Conservation (phyloP, 2,797 vertebrate genomes). For the Micropoecilia bifurca region DNA sequence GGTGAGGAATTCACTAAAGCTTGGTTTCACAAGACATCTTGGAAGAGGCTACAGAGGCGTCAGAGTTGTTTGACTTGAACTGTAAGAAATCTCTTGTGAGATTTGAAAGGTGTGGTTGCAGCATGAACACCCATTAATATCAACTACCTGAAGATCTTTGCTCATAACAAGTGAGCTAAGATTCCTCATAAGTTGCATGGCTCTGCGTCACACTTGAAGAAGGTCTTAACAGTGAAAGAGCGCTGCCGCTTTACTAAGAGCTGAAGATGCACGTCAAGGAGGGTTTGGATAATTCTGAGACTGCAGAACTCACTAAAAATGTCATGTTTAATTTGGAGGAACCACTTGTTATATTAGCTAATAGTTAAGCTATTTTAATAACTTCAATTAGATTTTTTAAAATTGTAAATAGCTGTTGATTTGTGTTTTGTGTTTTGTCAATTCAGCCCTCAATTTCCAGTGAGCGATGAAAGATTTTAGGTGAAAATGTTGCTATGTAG, state of each 20-base stretch:
- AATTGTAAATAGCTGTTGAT: neutral
- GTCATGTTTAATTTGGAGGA: neutral
- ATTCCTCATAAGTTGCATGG: neutral
- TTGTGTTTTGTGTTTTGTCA: neutral
- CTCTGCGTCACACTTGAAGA: neutral
- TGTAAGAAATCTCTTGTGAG: neutral
- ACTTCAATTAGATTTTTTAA: neutral
- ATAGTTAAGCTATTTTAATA: neutral
- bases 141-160: neutral
- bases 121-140: neutral
- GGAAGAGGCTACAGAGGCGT: neutral
- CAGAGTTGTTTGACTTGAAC: neutral
- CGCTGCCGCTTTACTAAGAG: neutral
- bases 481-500: neutral
- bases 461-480: neutral
- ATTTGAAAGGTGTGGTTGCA: neutral
- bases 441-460: neutral
- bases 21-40: neutral
- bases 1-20: neutral
- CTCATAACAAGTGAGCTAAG: neutral
- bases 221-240: neutral
- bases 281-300: neutral
- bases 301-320: neutral
- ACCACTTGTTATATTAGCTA: neutral
- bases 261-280: neutral